A percentile compares a stretch with the other conserved stretches of the same genome.
Conservation (phyloP, 2,888 invertebrate species). For the Dasypogon diadema region DNA sequence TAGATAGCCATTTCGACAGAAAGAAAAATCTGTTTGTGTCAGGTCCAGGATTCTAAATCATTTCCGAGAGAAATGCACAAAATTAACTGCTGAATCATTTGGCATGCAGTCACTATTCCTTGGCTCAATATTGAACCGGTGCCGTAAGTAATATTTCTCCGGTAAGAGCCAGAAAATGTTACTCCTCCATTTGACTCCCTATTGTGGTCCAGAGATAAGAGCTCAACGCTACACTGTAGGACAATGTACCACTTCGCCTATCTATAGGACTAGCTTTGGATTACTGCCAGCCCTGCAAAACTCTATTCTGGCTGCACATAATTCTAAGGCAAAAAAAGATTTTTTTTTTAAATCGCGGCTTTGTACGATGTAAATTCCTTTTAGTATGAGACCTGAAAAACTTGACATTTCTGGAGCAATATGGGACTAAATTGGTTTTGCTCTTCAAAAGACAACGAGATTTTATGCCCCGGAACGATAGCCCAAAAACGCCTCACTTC, state of each 20-base stretch:
- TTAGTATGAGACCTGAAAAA: not conserved
- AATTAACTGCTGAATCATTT: constrained; percentile 46
- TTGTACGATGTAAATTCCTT: constrained; percentile 23
- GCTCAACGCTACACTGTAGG: constrained; percentile 1
- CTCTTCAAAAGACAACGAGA: constrained; percentile 19
- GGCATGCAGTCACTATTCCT: constrained; percentile 17
- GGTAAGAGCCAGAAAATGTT: constrained; percentile 35
- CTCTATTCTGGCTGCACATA: constrained; percentile 3
- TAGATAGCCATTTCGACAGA: not conserved
- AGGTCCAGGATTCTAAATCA: constrained; percentile 33
- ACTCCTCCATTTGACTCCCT: constrained; percentile 37
- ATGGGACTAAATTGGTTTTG: constrained; percentile 33
- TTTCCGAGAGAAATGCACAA: constrained; percentile 43
- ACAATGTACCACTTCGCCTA: constrained; percentile 30
- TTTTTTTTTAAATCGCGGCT: constrained; percentile 5
- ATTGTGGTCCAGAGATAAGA: constrained; percentile 23
- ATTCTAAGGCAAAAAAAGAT: constrained; percentile 31
- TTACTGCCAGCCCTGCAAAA: constrained; percentile 9
- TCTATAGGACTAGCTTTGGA: constrained; percentile 20
- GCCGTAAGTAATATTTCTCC: constrained; percentile 32
- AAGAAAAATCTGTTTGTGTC: constrained; percentile 42
- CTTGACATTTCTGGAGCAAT: constrained; percentile 28
- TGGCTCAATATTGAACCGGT: constrained; percentile 10
- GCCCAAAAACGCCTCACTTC: constrained; percentile 12
- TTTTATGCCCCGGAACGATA: constrained; percentile 1